These are phyloP conservation scores for Bufotes viridis DNA, from an alignment of 2,797 vertebrate species.

Conservation along the genomic window DNA sequence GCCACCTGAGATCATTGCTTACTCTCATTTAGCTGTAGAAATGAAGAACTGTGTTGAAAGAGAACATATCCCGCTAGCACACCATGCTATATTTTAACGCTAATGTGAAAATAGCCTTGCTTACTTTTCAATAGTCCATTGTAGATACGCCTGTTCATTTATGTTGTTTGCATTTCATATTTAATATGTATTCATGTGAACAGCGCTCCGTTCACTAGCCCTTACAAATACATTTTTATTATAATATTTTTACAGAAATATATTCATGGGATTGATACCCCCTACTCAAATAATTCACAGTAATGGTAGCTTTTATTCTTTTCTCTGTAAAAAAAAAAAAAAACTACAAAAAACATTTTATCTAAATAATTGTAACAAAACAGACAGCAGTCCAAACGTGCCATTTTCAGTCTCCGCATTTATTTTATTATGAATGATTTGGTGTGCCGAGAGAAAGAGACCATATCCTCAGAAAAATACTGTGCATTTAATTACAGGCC, in stretches of 20 bases:
- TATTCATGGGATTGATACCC: not conserved
- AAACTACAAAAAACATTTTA: not conserved
- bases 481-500: slow-evolving; percentile 49
- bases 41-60: too few relatives aligned
- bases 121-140: not conserved
- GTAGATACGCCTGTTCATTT: not conserved
- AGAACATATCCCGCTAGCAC: not conserved
- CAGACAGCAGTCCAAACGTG: not conserved
- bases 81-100: not conserved
- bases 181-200: not conserved
- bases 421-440: slow-evolving; percentile 48
- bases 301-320: not conserved
- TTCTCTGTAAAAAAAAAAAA: not conserved
- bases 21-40: too few relatives aligned
- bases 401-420: not conserved
- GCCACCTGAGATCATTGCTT: too few relatives aligned
- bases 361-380: slow-evolving; percentile 17
- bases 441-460: slow-evolving; percentile 8
- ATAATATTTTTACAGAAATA: not conserved
- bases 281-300: not conserved
- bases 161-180: not conserved
- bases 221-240: not conserved
- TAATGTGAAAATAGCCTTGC: not conserved
- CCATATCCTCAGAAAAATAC: not conserved
- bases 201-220: not conserved